Evolutionary conservation across 2,797 vertebrate species (phyloP).

Genomic region (Hoplostethus atlanticus): DNA sequence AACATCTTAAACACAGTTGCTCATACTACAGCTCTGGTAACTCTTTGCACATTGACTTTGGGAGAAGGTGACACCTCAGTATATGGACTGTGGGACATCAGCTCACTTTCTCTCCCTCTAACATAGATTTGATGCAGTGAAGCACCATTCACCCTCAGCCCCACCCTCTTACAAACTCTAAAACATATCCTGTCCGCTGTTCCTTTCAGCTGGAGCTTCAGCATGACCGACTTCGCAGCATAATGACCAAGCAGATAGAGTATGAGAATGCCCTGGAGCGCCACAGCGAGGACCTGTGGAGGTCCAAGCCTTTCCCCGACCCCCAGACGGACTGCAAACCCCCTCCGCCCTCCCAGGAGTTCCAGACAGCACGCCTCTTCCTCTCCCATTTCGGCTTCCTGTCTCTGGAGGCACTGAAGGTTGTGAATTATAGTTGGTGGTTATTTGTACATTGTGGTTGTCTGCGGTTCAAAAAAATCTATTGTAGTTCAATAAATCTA

Average conservation of each 20-base stretch:
- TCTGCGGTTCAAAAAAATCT: too few relatives aligned
- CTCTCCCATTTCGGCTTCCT: slow-evolving; percentile 97
- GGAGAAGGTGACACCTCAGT: not conserved
- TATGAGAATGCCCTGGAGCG: slow-evolving; percentile 92
- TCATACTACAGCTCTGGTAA: not conserved
- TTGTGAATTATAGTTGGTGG: slow-evolving; percentile 49
- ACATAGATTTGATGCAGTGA: not conserved
- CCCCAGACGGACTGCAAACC: slow-evolving; percentile 93
- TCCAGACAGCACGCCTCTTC: slow-evolving; percentile 96
- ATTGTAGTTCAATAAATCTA: too few relatives aligned
- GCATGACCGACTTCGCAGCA: slow-evolving; percentile 90
- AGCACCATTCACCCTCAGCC: slow-evolving; percentile 2
- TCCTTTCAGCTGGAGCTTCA: slow-evolving; percentile 90
- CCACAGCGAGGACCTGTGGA: slow-evolving; percentile 89
- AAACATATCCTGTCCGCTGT: not conserved
- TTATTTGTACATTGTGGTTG: not conserved
- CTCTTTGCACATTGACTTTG: slow-evolving; percentile 13
- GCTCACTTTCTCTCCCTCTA: not conserved
- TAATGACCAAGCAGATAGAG: slow-evolving; percentile 93
- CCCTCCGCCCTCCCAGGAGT: slow-evolving; percentile 92
- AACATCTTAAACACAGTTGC: not conserved
- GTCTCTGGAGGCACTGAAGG: slow-evolving; percentile 95
- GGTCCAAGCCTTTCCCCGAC: slow-evolving; percentile 91
- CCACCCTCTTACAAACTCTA: not conserved
- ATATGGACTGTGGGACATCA: slow-evolving; percentile 20